These are phyloP conservation scores for Melinopterus prodromus DNA, from an alignment of 2,888 invertebrate species.

Conservation along the genomic window DNA sequence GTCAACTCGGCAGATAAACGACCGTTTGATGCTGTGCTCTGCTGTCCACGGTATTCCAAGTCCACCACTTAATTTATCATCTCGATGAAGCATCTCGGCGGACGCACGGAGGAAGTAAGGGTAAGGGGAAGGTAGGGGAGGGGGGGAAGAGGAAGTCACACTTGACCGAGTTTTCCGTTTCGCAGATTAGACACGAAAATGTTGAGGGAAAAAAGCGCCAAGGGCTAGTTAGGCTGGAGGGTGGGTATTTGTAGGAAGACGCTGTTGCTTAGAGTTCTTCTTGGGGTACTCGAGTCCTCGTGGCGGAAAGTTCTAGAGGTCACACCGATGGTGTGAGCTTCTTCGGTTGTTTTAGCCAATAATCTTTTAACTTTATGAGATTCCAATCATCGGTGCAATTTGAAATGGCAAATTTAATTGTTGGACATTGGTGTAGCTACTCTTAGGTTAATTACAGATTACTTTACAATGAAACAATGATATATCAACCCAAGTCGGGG, in stretches of 20 bases:
- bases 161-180: slow-evolving; percentile 15
- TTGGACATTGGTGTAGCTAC: no score
- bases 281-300: background rate
- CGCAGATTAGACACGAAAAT: slow-evolving; percentile 17
- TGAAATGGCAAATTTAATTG: no score
- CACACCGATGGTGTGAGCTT: no score
- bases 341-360: no score
- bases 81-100: background rate
- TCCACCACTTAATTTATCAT: background rate
- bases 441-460: no score
- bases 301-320: no score
- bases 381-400: no score
- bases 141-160: background rate
- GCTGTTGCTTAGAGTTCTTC: background rate
- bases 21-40: slow-evolving; percentile 7
- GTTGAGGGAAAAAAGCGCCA: background rate
- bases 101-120: background rate
- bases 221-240: background rate
- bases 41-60: background rate
- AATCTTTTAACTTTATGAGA: no score
- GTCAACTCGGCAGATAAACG: slow-evolving; percentile 15
- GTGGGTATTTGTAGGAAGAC: background rate
- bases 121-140: background rate
- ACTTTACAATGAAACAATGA: no score
- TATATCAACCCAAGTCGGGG: no score